phyloP scores from a whole-genome alignment of 2,888 invertebrate species.

The Loripinus fragilis region DNA sequence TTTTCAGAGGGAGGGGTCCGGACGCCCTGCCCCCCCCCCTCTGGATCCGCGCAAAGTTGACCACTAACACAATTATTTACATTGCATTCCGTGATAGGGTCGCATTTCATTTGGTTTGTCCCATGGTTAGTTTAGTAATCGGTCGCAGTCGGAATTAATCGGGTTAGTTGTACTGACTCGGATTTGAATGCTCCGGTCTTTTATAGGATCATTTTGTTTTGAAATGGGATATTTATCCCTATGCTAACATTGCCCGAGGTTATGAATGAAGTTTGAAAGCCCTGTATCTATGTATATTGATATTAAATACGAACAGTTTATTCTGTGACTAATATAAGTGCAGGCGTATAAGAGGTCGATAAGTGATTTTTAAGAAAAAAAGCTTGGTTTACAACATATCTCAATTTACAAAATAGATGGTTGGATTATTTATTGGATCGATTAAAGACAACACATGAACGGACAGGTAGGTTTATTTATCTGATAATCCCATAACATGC shows the following conservation, averaged over 20 bases:
- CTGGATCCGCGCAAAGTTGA: too few species aligned
- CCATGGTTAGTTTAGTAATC: too few species aligned
- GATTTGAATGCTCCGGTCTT: not conserved
- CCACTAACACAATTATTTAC: too few species aligned
- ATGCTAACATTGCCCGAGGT: conserved; percentile 4
- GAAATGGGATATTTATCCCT: conserved; percentile 12
- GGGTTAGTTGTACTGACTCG: not conserved
- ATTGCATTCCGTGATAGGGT: too few species aligned
- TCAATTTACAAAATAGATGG: too few species aligned
- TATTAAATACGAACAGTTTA: not conserved
- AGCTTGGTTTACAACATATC: too few species aligned
- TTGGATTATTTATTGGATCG: not conserved
- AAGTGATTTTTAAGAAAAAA: too few species aligned
- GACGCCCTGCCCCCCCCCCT: too few species aligned
- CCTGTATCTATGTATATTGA: conserved; percentile 4
- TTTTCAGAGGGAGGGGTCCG: too few species aligned
- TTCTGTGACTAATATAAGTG: not conserved
- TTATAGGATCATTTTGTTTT: not conserved
- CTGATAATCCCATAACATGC: too few species aligned
- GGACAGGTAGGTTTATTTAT: not conserved
- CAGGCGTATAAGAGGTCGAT: too few species aligned
- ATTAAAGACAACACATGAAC: not conserved
- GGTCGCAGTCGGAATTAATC: not conserved
- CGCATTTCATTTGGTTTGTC: too few species aligned
- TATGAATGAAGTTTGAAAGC: not conserved